These are phyloP conservation scores for Geotrupes spiniger DNA, from an alignment of 2,888 invertebrate genomes.

Conservation along the genomic window DNA sequence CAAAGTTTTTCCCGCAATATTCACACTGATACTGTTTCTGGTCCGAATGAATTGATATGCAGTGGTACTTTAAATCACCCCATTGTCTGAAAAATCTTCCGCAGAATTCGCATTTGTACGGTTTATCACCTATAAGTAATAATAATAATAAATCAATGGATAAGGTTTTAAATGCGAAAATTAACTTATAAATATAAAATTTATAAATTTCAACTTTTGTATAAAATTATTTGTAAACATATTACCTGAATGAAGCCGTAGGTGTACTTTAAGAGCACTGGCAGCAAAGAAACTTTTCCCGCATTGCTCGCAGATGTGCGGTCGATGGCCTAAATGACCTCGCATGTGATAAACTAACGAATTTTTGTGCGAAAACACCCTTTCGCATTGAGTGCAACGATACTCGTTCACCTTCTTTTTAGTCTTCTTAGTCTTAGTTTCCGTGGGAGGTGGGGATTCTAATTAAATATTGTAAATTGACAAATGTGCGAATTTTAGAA, in stretches of 20 bases:
- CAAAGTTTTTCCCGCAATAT: conserved; percentile 85
- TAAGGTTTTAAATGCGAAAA: background rate
- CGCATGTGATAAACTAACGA: conserved; percentile 80
- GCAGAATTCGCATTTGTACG: conserved; percentile 78
- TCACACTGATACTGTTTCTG: conserved; percentile 84
- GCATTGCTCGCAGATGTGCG: conserved; percentile 75
- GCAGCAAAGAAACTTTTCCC: conserved; percentile 81
- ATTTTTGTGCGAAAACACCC: conserved; percentile 77
- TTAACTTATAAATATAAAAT: no score
- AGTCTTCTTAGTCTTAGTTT: conserved; percentile 40
- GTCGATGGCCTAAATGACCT: conserved; percentile 74
- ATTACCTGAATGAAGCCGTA: conserved; percentile 66
- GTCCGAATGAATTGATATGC: conserved; percentile 76
- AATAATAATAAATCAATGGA: conserved; percentile 5
- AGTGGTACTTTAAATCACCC: conserved; percentile 86
- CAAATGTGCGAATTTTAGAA: conserved; percentile 3
- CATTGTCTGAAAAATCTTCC: conserved; percentile 79
- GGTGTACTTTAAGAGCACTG: conserved; percentile 79
- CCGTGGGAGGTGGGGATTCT: conserved; percentile 2
- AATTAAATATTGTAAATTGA: background rate
- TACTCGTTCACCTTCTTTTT: conserved; percentile 49
- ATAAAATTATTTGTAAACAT: no score
- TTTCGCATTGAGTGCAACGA: conserved; percentile 65
- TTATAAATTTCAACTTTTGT: background rate
- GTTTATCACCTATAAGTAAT: conserved; percentile 63